A percentile compares a stretch with the other conserved stretches of the same genome.
Conservation (phyloP, 1,140 invertebrate genomes). For the Pseudomyrmex pallidus region DNA sequence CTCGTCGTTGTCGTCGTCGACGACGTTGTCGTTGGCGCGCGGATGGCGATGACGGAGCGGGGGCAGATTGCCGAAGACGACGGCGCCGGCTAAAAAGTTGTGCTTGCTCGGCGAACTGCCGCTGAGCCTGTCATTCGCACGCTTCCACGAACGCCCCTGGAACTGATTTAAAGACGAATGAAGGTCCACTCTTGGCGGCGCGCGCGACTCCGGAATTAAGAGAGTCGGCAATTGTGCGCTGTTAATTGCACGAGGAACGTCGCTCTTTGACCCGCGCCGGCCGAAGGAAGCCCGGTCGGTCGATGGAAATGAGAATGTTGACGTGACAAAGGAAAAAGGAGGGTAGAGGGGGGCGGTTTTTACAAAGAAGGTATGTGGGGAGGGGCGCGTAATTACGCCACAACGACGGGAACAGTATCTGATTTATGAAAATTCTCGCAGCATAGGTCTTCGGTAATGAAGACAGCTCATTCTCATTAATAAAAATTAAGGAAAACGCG, state of each 20-base stretch:
- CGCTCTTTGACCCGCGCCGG: slow-evolving; percentile 24
- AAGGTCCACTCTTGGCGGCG: slow-evolving; percentile 64
- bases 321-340: neutral
- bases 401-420: neutral
- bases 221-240: slow-evolving; percentile 10
- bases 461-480: slow-evolving; percentile 37
- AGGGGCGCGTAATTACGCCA: neutral
- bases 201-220: slow-evolving; percentile 31
- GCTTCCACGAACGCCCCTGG: slow-evolving; percentile 56
- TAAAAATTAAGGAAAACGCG: slow-evolving; percentile 14
- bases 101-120: slow-evolving; percentile 65
- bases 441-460: slow-evolving; percentile 13
- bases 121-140: slow-evolving; percentile 63
- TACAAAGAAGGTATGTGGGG: neutral
- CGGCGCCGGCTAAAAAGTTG: slow-evolving; percentile 44
- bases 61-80: slow-evolving; percentile 3
- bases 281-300: neutral
- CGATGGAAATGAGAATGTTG: slow-evolving; percentile 33
- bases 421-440: slow-evolving; percentile 26
- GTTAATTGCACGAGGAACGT: slow-evolving; percentile 49
- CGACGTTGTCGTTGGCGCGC: neutral
- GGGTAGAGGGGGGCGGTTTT: slow-evolving; percentile 6
- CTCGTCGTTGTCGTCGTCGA: neutral
- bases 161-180: slow-evolving; percentile 72
- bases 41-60: neutral